Percentiles rank a stretch among this genome's conserved stretches.
These are phyloP conservation scores for Pangasius mekongensis DNA, from an alignment of 2,797 vertebrate species.

Conservation along the genomic window DNA sequence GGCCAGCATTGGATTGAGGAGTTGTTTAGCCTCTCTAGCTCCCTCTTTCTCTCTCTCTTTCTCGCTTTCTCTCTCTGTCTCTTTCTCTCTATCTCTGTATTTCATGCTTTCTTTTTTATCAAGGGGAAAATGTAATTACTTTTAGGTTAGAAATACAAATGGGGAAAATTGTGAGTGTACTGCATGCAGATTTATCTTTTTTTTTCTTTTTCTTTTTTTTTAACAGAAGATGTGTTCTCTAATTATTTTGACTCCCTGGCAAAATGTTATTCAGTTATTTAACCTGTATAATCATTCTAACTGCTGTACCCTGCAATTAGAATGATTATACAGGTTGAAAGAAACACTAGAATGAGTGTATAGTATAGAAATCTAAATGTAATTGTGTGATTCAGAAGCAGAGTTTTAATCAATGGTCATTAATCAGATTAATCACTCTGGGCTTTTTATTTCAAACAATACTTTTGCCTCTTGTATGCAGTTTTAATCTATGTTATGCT, in stretches of 20 bases:
- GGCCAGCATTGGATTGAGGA: conserved; percentile 75
- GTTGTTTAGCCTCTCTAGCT: conserved; percentile 63
- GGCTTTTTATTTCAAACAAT: neutral
- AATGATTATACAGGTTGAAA: conserved; percentile 75
- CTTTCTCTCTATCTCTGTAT: neutral
- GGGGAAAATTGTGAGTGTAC: conserved; percentile 75
- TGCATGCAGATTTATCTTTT: conserved; percentile 79
- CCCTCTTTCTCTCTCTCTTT: conserved; percentile 31
- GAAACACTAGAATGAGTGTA: conserved; percentile 61
- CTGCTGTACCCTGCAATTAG: conserved; percentile 73
- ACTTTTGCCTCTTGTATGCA: neutral
- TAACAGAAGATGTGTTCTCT: conserved; percentile 74
- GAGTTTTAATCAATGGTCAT: conserved; percentile 16
- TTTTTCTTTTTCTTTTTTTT: conserved; percentile 70
- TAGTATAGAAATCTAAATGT: conserved; percentile 31
- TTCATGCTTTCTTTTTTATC: conserved; percentile 58
- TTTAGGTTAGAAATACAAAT: conserved; percentile 78
- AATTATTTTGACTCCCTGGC: conserved; percentile 80
- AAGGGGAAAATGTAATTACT: conserved; percentile 77
- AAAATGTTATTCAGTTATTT: conserved; percentile 73
- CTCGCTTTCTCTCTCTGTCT: conserved; percentile 13
- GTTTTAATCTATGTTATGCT: neutral
- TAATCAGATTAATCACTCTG: conserved; percentile 2
- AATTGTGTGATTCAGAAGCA: conserved; percentile 32
- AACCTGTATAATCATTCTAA: conserved; percentile 29